Evolutionary conservation across 2,797 vertebrate species (phyloP), one percentile per base, ranked within the genome.

Genomic region (Hylomyscus alleni): DNA sequence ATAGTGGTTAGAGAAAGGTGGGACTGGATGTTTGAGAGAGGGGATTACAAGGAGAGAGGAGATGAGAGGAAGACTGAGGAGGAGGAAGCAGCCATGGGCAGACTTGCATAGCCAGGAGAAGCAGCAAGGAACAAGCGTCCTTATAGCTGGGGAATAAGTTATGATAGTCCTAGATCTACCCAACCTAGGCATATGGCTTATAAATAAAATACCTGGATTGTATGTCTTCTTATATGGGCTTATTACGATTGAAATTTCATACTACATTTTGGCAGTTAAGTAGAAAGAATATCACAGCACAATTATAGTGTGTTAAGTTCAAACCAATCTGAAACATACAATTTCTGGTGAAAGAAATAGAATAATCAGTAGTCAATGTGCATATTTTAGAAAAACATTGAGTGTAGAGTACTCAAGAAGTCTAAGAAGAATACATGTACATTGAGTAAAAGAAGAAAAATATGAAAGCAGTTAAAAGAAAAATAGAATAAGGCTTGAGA

Each of bases 1-100:
- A 29, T 69, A 69, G 34, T 8, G 34, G 34, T 3, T 69, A 7
- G 34, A 69, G 2, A 69, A n/a, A n/a, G 34, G 15, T n/a, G 67
- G 34, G 7, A 69, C 15, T 69, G n/a, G 1, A n/a, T 69, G 67
- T n/a, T 69, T n/a, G 67, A 69, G 15, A 69, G 67, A n/a, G 17
- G 15, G 6, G 67, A 3, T 19, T n/a, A 15, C 15, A n/a, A 8
- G 15, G 34, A n/a, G n/a, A 6, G 2, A 34, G 4, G 15, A 6
- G 10, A 15, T 13, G 65, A 15, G 31, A 34, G 65, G 65, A 34
- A 34, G 13, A 34, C 65, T 34, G 29, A 67, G 65, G 31, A 67
- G 65, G 29, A 67, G 2, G 67, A 69, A 69, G 2, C 0, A n/a
- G 15, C 15, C 34, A 17, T 69, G 12, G 34, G 19, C 31, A 69